Conservation (phyloP, 1,140 invertebrate species). For the Drosophila lacertosa region DNA sequence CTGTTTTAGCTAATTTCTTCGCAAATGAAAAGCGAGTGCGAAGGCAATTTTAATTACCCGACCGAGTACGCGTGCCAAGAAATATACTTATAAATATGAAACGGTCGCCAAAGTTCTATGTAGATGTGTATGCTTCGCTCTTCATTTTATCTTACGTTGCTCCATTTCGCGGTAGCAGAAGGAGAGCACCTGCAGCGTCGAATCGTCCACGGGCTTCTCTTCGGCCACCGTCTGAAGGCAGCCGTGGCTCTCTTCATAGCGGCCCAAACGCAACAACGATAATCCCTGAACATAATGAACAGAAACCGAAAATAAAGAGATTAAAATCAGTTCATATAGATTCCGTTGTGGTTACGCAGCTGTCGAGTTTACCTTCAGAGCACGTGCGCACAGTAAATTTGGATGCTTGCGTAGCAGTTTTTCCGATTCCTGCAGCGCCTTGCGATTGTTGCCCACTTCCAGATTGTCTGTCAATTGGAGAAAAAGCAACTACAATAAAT, state of each 20-base stretch:
- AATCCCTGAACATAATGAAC: constrained; percentile 86
- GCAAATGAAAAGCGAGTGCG: constrained; percentile 59
- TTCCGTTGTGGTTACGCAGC: not conserved
- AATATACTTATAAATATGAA: constrained; percentile 69
- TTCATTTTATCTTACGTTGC: constrained; percentile 87
- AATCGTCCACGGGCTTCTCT: constrained; percentile 94
- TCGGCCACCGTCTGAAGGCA: constrained; percentile 91
- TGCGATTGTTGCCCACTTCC: constrained; percentile 98
- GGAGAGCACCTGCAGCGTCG: constrained; percentile 97
- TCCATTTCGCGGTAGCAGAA: constrained; percentile 97
- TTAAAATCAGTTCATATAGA: not conserved
- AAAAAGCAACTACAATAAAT: not conserved
- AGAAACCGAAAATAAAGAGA: constrained; percentile 1
- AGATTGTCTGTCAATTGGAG: constrained; percentile 91
- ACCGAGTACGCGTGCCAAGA: constrained; percentile 63
- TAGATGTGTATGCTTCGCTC: not conserved
- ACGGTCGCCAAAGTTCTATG: constrained; percentile 29
- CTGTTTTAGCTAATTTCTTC: constrained; percentile 13
- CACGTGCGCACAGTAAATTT: constrained; percentile 93
- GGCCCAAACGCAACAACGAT: constrained; percentile 93
- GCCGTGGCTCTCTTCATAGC: constrained; percentile 89
- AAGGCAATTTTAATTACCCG: constrained; percentile 62
- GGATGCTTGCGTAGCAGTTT: constrained; percentile 97
- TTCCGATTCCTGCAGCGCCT: constrained; percentile 98
- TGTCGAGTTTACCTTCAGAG: constrained; percentile 88